Evolutionary conservation across 2,888 invertebrate genomes (phyloP), one percentile per base, ranked within the genome.

Genomic region (Listrodromus nycthemerus): DNA sequence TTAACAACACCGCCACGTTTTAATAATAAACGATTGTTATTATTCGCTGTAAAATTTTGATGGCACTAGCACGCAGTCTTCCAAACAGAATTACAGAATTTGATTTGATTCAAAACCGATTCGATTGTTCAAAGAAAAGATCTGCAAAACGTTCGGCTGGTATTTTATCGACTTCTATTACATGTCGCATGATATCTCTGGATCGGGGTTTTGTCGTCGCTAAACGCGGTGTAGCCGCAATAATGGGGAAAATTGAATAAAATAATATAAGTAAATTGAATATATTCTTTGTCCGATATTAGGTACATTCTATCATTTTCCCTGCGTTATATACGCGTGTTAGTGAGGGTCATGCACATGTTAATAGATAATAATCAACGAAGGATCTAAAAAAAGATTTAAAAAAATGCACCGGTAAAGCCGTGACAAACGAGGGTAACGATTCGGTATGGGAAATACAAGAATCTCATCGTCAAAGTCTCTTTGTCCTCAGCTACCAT

Each of bases 301-400:
- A 58, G 67, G 50, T 61, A 77, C 58, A 48, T 61, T 50, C 24
- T 73, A 58, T 58, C n/a, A 50, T 71, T 55, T 58, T 21, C 19
- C 71, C 27, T 27, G 13, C 24, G 30, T 30, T 19, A 41, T 65
- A 13, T 67, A 69, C 63, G 37, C 74, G 19, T 81, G 78, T 82
- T 84, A 84, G 74, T 79, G 30, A 82, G 61, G 75, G 65, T 55
- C 69, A 80, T 61, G 63, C 76, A 80, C 71, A 58, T 73, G 77
- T 78, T 52, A 75, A 83, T 76, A 52, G 63, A 61, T 48, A 67
- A 67, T 21, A 41, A 67, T 52, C 33, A 75, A 55, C 5, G 3
- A 33, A 33, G 41, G 52, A 66, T 75, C 75, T 24, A 69, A 70
- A 78, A 70, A 77, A 70, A 78, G 80, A 58, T 10, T 52, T 66